A percentile compares a stretch with the other conserved stretches of the same genome.
These are phyloP conservation scores for Eutrigla gurnardus DNA, from an alignment of 2,797 vertebrate species.

Conservation along the genomic window DNA sequence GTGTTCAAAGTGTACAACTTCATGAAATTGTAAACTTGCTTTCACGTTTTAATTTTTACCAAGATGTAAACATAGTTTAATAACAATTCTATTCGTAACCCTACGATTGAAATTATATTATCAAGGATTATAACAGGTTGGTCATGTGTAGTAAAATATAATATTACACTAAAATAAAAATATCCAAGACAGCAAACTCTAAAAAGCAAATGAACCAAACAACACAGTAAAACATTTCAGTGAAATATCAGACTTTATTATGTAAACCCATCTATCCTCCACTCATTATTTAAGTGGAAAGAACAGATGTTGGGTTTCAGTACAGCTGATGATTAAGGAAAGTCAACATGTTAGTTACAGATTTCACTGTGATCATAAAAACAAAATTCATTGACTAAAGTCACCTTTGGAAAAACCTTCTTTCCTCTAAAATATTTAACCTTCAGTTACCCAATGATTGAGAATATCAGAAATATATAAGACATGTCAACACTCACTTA, in stretches of 20 bases:
- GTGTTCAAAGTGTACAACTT: background rate
- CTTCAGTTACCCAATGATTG: background rate
- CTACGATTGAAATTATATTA: background rate
- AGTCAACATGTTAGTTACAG: conserved; percentile 42
- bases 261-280: conserved; percentile 17
- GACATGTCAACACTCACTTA: background rate
- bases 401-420: background rate
- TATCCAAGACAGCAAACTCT: background rate
- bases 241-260: conserved; percentile 64
- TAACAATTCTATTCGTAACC: background rate
- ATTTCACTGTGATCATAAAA: conserved; percentile 3
- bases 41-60: background rate
- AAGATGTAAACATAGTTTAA: background rate
- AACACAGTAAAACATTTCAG: conserved; percentile 52
- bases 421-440: background rate
- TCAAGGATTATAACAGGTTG: background rate
- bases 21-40: background rate
- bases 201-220: conserved; percentile 53
- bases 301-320: background rate
- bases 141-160: background rate
- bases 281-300: background rate
- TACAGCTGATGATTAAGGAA: conserved; percentile 25
- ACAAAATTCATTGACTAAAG: background rate
- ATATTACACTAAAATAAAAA: background rate
- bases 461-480: background rate